A percentile compares a stretch with the other conserved stretches of the same genome.
phyloP scores from a whole-genome alignment of 2,888 invertebrate species.

The Crocallis elinguaria region DNA sequence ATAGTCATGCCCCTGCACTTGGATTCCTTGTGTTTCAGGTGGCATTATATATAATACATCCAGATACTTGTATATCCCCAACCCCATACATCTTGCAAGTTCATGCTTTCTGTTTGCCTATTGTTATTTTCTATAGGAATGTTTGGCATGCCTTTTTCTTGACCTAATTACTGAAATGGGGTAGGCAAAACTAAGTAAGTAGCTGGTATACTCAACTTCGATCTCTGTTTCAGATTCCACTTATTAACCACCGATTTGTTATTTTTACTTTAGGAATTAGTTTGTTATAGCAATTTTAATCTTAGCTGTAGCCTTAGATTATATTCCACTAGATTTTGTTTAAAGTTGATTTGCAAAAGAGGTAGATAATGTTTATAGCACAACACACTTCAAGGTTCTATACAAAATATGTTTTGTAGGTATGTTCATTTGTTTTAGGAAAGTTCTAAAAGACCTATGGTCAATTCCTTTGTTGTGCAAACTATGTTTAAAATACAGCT shows the following conservation, averaged over 20 bases:
- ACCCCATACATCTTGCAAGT: not conserved
- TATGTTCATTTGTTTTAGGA: not conserved
- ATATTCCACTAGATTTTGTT: not conserved
- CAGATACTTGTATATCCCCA: too few relatives aligned
- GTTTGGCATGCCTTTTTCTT: not conserved
- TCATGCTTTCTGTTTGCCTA: not conserved
- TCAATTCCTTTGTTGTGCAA: too few relatives aligned
- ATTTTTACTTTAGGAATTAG: conserved; percentile 21
- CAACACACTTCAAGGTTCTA: not conserved
- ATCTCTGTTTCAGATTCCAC: conserved; percentile 30
- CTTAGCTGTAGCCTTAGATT: conserved; percentile 25
- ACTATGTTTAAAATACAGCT: too few relatives aligned
- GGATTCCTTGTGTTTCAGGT: too few relatives aligned
- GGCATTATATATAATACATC: too few relatives aligned
- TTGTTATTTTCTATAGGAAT: not conserved
- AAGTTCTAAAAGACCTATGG: not conserved
- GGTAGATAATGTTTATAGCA: not conserved
- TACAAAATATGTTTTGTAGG: not conserved
- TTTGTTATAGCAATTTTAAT: conserved; percentile 23
- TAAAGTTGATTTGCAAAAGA: too few relatives aligned
- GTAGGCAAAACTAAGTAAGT: not conserved
- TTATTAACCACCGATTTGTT: conserved; percentile 36
- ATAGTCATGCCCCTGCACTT: too few relatives aligned
- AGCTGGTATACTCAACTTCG: conserved; percentile 20
- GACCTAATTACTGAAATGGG: not conserved